These are phyloP conservation scores for Lophotis ruficrista DNA, from an alignment of 2,113 vertebrate genomes.

Conservation along the genomic window DNA sequence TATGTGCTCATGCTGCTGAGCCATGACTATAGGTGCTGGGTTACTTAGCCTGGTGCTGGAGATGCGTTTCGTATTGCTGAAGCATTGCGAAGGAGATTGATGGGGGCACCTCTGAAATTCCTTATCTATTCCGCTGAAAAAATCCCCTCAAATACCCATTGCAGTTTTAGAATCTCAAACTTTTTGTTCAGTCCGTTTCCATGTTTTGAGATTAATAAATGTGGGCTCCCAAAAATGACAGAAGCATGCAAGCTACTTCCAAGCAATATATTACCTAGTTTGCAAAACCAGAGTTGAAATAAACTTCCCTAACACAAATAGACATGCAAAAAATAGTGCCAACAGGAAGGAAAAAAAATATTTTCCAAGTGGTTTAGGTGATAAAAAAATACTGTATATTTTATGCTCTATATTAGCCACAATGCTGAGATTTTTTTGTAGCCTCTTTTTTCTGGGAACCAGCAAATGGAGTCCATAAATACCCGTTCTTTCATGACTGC, in stretches of 20 bases:
- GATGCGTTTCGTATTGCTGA: neutral
- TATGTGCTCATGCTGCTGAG: neutral
- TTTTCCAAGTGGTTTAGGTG: neutral
- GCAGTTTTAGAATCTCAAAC: neutral
- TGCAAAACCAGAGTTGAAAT: neutral
- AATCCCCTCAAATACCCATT: neutral
- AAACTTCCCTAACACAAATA: neutral
- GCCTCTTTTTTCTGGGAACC: neutral
- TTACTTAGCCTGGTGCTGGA: neutral
- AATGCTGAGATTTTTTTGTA: neutral
- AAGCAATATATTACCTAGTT: neutral
- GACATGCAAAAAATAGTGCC: neutral
- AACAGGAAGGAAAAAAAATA: neutral
- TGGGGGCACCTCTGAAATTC: neutral
- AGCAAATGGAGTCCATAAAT: neutral
- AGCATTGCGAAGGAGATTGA: neutral
- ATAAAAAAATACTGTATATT: neutral
- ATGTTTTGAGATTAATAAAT: neutral
- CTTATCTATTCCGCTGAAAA: neutral
- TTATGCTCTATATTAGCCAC: neutral
- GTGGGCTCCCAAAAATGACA: neutral
- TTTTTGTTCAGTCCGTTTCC: neutral
- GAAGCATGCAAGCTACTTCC: neutral
- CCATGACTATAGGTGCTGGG: neutral
- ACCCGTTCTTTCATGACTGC: neutral